phyloP scores from a whole-genome alignment of 2,888 invertebrate species.

The Corbicula japonica region DNA sequence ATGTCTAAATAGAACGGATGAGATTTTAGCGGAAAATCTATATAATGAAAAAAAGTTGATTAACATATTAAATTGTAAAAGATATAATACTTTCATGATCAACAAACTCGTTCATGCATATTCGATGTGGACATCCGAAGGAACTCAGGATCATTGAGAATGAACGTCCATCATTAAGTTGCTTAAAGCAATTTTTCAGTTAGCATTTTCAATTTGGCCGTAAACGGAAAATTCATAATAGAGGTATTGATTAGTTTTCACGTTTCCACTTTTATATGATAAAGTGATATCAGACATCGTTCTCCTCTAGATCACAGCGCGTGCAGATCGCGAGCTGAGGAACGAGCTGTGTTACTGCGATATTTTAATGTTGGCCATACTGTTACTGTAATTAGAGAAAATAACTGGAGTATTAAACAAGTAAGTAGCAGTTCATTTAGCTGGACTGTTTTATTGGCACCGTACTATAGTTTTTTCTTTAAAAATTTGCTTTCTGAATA shows the following conservation, averaged over 20 bases:
- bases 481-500: no score
- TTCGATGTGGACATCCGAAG: slow-evolving; percentile 17
- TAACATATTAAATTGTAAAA: neutral
- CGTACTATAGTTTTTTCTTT: no score
- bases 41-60: neutral
- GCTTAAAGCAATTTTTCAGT: slow-evolving; percentile 26
- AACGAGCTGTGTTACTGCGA: no score
- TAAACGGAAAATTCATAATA: slow-evolving; percentile 31
- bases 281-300: slow-evolving; percentile 25
- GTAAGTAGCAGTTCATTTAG: no score
- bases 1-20: no score
- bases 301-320: no score
- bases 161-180: slow-evolving; percentile 18
- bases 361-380: no score
- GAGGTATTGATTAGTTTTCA: slow-evolving; percentile 30
- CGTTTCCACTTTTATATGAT: slow-evolving; percentile 28
- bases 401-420: no score
- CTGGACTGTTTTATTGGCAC: no score
- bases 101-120: neutral
- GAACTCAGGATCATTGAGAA: slow-evolving; percentile 25
- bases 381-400: no score
- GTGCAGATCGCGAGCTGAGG: no score
- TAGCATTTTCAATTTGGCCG: slow-evolving; percentile 36
- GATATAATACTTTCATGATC: neutral
- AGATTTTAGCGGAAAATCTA: neutral